A percentile compares a stretch with the other conserved stretches of the same genome.
phyloP scores from a whole-genome alignment of 2,113 vertebrate species.

The Rhadina sibilatrix region DNA sequence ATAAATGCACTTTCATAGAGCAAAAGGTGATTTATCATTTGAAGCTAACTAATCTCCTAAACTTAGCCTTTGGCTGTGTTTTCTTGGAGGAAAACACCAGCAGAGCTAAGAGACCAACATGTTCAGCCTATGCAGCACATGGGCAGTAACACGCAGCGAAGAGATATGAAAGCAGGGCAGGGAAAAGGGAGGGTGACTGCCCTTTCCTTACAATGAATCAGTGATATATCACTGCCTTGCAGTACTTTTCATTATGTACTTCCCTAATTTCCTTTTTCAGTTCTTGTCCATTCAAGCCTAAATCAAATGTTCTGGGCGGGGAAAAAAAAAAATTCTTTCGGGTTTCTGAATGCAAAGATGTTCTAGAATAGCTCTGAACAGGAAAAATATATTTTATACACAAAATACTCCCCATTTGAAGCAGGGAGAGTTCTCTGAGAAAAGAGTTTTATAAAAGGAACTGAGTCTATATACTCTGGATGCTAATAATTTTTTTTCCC shows the following conservation, averaged over 20 bases:
- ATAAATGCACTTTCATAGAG: neutral
- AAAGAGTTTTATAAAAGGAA: neutral
- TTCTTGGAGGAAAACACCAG: neutral
- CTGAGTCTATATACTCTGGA: neutral
- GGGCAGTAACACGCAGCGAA: neutral
- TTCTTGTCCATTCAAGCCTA: neutral
- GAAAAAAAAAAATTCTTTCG: neutral
- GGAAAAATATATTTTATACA: neutral
- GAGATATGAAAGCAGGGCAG: neutral
- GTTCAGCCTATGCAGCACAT: neutral
- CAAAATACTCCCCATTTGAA: conserved; percentile 36
- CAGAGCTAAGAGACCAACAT: neutral
- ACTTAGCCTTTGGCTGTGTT: neutral
- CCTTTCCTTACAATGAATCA: neutral
- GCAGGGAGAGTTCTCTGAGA: neutral
- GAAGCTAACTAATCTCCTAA: neutral
- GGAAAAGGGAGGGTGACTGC: neutral
- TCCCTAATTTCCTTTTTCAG: neutral
- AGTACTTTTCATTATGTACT: neutral
- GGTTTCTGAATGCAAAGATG: neutral
- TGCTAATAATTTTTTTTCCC: neutral
- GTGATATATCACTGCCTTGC: neutral
- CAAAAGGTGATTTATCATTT: neutral
- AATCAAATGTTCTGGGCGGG: neutral
- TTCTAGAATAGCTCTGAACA: neutral